Base-by-base conservation (phyloP, 2,888 invertebrate species). In the Campaea margaritaria region DNA sequence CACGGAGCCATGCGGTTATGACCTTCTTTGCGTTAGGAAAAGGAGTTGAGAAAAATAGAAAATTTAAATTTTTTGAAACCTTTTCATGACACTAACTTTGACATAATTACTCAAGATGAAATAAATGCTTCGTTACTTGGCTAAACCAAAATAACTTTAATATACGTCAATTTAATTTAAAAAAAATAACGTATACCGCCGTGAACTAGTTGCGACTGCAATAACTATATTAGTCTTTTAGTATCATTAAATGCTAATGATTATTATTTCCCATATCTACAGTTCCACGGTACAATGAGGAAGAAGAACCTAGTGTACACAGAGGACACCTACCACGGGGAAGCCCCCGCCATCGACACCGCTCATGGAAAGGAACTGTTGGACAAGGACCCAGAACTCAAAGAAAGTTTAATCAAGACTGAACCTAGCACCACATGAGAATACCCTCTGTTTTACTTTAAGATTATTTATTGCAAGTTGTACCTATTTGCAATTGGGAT, bases 201-300 rank as follows among this genome's bases (percentile, higher is more conserved):
- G n/a, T n/a, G n/a, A n/a, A n/a, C n/a, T n/a, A n/a, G 21, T 21
- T 21, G 21, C 21, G 21, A 21, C 21, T 2, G 8, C 9, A 34
- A 34, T 34, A 11, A 11, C 34, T 34, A 3, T 34, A 34, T 34
- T 34, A n/a, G n/a, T n/a, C n/a, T n/a, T n/a, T n/a, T n/a, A n/a
- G n/a, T n/a, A n/a, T n/a, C n/a, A n/a, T n/a, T n/a, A n/a, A n/a
- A n/a, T n/a, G n/a, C 1, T 34, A 11, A 34, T 8, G 2, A 11
- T 2, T 2, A 34, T 34, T 10, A 34, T 34, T 34, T 34, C 34
- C 4, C 36, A 12, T 5, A 7, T 12, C 88, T 87, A 8, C 82
- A 95, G 95, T 71, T 95, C 5, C 95, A 96, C 72, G 95, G 95
- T 0, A 96, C 96, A 0, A 93, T 94, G 76, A 88, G 95, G 60